Evolutionary conservation across 2,888 invertebrate species (phyloP).

Genomic region (Monoplex corrugatus): DNA sequence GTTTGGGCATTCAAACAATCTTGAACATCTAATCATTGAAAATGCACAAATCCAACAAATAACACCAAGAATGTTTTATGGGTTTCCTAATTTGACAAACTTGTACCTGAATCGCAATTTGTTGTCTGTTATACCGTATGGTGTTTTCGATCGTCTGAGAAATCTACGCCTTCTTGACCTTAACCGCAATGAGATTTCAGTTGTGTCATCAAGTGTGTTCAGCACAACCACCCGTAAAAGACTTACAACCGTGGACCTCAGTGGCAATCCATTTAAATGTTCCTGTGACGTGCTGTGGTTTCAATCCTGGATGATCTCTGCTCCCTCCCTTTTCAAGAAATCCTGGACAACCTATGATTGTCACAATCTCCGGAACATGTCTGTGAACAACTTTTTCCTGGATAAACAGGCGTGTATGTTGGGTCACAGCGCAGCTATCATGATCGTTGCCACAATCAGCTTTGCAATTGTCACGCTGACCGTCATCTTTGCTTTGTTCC

Average conservation of each 20-base stretch:
- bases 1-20: not conserved
- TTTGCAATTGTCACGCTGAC: conserved; percentile 55
- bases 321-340: conserved; percentile 21
- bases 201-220: conserved; percentile 50
- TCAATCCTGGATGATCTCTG: conserved; percentile 53
- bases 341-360: conserved; percentile 38
- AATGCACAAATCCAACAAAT: not conserved
- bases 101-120: conserved; percentile 38
- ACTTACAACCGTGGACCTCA: conserved; percentile 82
- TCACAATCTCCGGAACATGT: conserved; percentile 18
- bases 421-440: conserved; percentile 38
- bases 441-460: conserved; percentile 45
- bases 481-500: conserved; percentile 77
- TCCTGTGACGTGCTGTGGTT: conserved; percentile 83
- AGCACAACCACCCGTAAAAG: conserved; percentile 36
- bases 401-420: conserved; percentile 52
- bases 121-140: conserved; percentile 37
- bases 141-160: conserved; percentile 37
- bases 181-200: conserved; percentile 51
- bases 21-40: not conserved
- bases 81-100: not conserved
- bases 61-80: not conserved
- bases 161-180: conserved; percentile 39
- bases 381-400: conserved; percentile 24
- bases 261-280: conserved; percentile 85